A percentile compares a stretch with the other conserved stretches of the same genome.
These are phyloP conservation scores for Ariolimax columbianus DNA, from an alignment of 2,888 invertebrate genomes.

Conservation along the genomic window DNA sequence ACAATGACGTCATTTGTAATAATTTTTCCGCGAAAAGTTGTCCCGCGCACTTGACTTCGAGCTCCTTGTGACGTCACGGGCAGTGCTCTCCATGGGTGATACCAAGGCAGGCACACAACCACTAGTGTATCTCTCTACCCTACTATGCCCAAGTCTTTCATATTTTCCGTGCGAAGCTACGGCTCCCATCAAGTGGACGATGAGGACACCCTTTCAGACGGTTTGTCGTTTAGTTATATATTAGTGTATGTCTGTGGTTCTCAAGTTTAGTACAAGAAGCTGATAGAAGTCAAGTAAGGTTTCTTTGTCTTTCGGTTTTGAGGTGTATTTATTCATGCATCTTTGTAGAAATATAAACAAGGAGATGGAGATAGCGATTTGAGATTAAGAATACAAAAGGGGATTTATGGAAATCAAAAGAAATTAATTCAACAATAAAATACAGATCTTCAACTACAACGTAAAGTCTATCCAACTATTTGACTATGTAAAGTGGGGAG, in stretches of 20 bases:
- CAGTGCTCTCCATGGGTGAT: slow-evolving; percentile 41
- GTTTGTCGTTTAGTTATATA: not conserved
- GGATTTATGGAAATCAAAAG: no score
- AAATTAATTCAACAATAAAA: no score
- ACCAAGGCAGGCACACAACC: not conserved
- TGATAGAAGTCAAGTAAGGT: no score
- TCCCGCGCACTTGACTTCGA: slow-evolving; percentile 6
- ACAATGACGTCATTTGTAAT: not conserved
- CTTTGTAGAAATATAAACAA: no score
- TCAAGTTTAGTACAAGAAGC: no score
- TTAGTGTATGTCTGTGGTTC: not conserved
- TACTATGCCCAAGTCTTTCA: slow-evolving; percentile 32
- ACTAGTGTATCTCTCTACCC: not conserved
- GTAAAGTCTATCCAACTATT: no score
- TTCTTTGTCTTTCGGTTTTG: no score
- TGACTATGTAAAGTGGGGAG: no score
- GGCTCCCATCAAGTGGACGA: slow-evolving; percentile 23
- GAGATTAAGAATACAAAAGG: no score
- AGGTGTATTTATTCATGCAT: no score
- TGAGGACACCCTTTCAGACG: not conserved
- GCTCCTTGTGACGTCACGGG: slow-evolving; percentile 18
- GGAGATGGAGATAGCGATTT: no score
- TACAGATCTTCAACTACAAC: no score
- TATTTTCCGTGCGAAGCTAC: slow-evolving; percentile 42
- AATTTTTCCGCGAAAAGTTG: not conserved